These are phyloP conservation scores for Caenorhabditis imperialis DNA, from an alignment of 2,888 invertebrate genomes.

Conservation along the genomic window DNA sequence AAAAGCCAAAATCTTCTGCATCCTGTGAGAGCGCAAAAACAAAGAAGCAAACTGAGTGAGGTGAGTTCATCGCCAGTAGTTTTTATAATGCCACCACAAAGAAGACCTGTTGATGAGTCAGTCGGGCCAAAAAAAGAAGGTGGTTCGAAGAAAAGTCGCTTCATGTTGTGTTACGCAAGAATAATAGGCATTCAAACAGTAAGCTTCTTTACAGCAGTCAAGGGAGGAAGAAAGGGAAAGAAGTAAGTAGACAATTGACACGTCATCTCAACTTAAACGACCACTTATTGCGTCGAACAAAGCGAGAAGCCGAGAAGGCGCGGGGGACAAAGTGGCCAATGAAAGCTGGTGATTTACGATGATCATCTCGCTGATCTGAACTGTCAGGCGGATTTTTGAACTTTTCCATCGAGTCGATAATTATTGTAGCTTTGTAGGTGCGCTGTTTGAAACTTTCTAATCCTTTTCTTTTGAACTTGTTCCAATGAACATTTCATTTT, in stretches of 20 bases:
- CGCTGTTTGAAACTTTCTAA: no score
- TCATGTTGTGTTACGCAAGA: conserved; percentile 50
- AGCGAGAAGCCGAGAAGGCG: not conserved
- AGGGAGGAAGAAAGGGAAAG: conserved; percentile 47
- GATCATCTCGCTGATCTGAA: conserved; percentile 18
- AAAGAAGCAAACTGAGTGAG: conserved; percentile 9
- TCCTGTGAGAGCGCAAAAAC: conserved; percentile 1
- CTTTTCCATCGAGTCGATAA: not conserved
- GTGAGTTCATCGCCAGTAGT: conserved; percentile 32
- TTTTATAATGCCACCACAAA: conserved; percentile 51
- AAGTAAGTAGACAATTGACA: conserved; percentile 47
- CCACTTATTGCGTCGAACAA: conserved; percentile 45
- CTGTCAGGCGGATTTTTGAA: conserved; percentile 35
- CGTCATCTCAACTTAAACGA: conserved; percentile 47
- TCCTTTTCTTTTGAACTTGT: no score
- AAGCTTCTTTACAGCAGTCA: conserved; percentile 44
- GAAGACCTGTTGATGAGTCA: conserved; percentile 55
- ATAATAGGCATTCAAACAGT: conserved; percentile 54
- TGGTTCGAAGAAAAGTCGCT: conserved; percentile 29
- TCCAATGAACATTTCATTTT: no score
- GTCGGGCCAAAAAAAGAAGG: conserved; percentile 16
- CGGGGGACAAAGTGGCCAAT: conserved; percentile 6
- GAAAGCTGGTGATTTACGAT: conserved; percentile 8
- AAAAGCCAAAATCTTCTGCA: conserved; percentile 36
- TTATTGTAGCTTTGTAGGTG: conserved; percentile 8